Conservation (phyloP, 2,113 vertebrate genomes). For the Cariama cristata region DNA sequence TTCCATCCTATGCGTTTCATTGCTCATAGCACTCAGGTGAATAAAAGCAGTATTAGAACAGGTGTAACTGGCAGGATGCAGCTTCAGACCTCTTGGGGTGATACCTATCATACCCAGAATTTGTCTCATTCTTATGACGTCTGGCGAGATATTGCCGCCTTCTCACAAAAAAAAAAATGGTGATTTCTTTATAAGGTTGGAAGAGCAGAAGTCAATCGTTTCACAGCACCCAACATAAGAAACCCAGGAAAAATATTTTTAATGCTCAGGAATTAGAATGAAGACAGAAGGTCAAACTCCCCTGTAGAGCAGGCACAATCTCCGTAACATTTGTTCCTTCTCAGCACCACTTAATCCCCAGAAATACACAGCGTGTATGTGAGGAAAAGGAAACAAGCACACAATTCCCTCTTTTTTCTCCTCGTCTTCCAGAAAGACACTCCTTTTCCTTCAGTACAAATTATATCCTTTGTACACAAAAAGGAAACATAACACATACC, state of each 20-base stretch:
- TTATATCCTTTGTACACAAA: not conserved
- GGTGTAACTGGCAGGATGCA: not conserved
- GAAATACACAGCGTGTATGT: not conserved
- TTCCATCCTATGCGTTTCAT: not conserved
- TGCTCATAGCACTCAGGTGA: not conserved
- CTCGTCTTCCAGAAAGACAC: not conserved
- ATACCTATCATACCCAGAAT: accelerated
- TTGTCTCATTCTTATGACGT: not conserved
- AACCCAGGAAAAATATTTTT: not conserved
- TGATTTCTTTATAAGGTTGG: not conserved
- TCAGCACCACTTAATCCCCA: not conserved
- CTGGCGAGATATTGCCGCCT: not conserved
- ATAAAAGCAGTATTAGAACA: not conserved
- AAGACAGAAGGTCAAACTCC: not conserved
- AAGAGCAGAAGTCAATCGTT: not conserved
- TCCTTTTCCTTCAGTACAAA: not conserved
- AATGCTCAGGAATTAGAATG: not conserved
- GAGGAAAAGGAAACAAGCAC: not conserved
- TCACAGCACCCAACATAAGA: not conserved
- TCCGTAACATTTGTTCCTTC: not conserved
- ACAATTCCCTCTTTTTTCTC: not conserved
- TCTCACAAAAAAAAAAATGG: not conserved
- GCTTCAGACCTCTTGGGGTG: not conserved
- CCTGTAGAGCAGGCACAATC: not conserved
- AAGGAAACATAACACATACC: not conserved